Base-by-base conservation (phyloP, 2,797 vertebrate genomes). In the Brotula barbata region DNA sequence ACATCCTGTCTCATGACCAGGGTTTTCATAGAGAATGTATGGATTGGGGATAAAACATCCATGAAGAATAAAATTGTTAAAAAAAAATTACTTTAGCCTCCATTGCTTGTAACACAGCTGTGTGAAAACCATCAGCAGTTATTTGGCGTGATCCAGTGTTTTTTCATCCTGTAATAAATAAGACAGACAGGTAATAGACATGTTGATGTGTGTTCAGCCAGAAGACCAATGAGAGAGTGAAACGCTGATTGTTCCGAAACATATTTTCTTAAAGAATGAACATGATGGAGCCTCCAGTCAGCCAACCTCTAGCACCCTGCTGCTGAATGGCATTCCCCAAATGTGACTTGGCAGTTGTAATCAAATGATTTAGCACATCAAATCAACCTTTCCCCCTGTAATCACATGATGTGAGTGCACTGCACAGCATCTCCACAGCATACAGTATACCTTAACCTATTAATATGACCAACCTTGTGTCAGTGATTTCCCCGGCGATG, bases 401-500 rank as follows among this genome's bases (percentile, higher is more conserved):
- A 89, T 87, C 84, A 87, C 82, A 89, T 90, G 81, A 89, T 78
- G 80, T 50, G 78, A 75, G 78, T 78, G 75, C 83, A 80, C 87
- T 77, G 80, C 16, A 71, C 84, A 70, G 82, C 82, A 73, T 88
- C 84, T 78, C 85, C 63, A 54, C 84, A 81, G 80, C 85, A 81
- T 84, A 88, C 86, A 82, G 83, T 89, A 85, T 87, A 90, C 88
- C 85, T 89, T 90, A 80, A 91, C 89, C 88, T 91, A 90, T 90
- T 91, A 91, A 91, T 90, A 85, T 88, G 87, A 81, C 84, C 82
- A 91, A 89, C 88, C 89, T 85, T 86, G 86, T 90, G 90, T 90
- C 88, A 89, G 82, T 90, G 88, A 92, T 92, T 92, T 92, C 91
- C 91, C 92, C 48, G 76, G 90, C 69, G 90, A 91, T 90, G 87